A percentile compares a stretch with the other conserved stretches of the same genome.
Conservation (phyloP, 2,113 vertebrate species). For the Nipponia nippon region DNA sequence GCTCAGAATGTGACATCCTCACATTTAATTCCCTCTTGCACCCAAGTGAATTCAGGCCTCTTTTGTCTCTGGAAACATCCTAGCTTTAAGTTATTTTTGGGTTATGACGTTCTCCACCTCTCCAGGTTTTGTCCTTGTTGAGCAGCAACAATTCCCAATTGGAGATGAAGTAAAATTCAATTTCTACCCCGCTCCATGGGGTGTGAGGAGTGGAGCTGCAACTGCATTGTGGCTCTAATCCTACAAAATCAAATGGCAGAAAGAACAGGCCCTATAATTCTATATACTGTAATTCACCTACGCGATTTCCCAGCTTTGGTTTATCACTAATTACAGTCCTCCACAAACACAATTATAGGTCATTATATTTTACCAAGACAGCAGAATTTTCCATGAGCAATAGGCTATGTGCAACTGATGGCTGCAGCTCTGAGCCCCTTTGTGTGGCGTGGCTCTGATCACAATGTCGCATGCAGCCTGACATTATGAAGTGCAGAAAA, state of each 20-base stretch:
- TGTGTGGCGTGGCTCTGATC: neutral
- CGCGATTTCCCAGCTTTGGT: neutral
- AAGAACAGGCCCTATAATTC: conserved; percentile 16
- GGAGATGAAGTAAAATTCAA: neutral
- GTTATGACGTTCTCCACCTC: neutral
- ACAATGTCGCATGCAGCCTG: neutral
- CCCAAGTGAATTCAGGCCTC: neutral
- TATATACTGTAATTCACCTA: conserved; percentile 14
- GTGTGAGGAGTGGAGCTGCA: neutral
- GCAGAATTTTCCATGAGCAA: neutral
- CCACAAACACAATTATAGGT: neutral
- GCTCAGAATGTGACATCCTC: neutral
- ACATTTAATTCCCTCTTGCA: neutral
- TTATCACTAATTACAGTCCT: neutral
- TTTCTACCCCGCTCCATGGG: neutral
- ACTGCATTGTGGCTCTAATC: neutral
- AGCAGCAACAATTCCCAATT: neutral
- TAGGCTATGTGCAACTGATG: neutral
- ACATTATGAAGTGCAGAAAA: neutral
- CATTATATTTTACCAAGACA: conserved; percentile 9
- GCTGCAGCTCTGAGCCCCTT: neutral
- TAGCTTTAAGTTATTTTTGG: neutral
- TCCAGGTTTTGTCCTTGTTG: neutral
- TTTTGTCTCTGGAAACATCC: neutral
- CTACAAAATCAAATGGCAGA: neutral